phyloP scores from a whole-genome alignment of 2,888 invertebrate species.

The Thymelicus acteon region DNA sequence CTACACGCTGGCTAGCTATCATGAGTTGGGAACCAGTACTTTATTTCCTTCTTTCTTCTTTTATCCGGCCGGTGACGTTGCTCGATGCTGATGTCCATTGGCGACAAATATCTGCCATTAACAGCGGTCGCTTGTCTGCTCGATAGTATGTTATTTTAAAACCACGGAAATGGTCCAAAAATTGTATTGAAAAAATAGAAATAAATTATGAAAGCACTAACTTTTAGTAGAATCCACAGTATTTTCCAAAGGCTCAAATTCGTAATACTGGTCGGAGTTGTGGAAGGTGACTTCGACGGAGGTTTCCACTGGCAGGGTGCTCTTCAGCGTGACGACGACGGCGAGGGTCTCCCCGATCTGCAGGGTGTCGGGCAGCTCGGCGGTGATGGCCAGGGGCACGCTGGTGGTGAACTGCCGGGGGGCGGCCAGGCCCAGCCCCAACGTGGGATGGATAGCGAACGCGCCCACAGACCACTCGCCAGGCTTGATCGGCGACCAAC shows the following conservation, averaged over 20 bases:
- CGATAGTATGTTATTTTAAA: no score
- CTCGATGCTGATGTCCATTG: no score
- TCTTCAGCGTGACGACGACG: slow-evolving; percentile 94
- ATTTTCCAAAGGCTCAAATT: slow-evolving; percentile 92
- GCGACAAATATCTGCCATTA: no score
- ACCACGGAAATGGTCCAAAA: no score
- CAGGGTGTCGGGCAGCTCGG: slow-evolving; percentile 95
- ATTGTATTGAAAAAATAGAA: no score
- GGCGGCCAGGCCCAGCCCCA: slow-evolving; percentile 71
- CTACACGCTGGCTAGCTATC: no score
- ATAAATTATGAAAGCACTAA: slow-evolving; percentile 65
- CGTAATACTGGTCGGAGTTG: slow-evolving; percentile 91
- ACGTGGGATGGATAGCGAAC: slow-evolving; percentile 75
- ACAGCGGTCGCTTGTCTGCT: no score
- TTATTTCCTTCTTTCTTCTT: no score
- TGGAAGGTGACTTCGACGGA: slow-evolving; percentile 93
- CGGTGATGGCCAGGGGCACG: slow-evolving; percentile 91
- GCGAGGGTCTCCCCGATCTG: slow-evolving; percentile 96
- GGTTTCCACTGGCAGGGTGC: slow-evolving; percentile 92
- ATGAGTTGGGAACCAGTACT: no score
- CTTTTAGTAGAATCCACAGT: slow-evolving; percentile 89
- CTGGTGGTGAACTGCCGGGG: slow-evolving; percentile 67
- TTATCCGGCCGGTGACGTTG: no score
- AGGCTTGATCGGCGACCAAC: slow-evolving; percentile 67
- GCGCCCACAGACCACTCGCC: slow-evolving; percentile 72